A percentile compares a stretch with the other conserved stretches of the same genome.
phyloP scores from a whole-genome alignment of 2,888 invertebrate genomes.

The Pachycephus smyrnensis region DNA sequence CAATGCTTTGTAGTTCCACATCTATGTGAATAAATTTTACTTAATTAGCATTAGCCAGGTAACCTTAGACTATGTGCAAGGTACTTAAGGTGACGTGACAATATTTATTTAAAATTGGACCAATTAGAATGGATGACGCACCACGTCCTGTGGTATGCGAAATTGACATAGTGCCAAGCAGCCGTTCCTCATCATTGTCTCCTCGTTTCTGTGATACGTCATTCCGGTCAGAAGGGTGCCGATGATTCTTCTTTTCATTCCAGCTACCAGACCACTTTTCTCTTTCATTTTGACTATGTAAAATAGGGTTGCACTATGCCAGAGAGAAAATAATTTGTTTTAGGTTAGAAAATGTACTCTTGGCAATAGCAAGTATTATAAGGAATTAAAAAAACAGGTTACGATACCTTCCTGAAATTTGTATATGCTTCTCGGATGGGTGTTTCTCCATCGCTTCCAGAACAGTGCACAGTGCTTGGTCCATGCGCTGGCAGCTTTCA shows the following conservation, averaged over 20 bases:
- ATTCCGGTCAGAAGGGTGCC: conserved; percentile 88
- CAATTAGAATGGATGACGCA: conserved; percentile 66
- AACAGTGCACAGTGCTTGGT: conserved; percentile 82
- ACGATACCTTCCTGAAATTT: conserved; percentile 86
- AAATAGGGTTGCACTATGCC: conserved; percentile 88
- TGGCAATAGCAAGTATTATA: not conserved
- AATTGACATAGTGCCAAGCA: conserved; percentile 95
- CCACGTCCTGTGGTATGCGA: conserved; percentile 94
- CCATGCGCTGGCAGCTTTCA: conserved; percentile 82
- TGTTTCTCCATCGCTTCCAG: conserved; percentile 92
- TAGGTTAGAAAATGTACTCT: conserved; percentile 3
- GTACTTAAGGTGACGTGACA: not conserved
- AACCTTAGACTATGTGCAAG: not conserved
- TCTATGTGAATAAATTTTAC: conserved; percentile 69
- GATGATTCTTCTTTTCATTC: conserved; percentile 83
- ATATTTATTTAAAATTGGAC: not conserved
- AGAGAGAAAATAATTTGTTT: conserved; percentile 18
- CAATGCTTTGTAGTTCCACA: conserved; percentile 90
- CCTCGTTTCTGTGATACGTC: conserved; percentile 86
- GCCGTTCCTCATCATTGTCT: conserved; percentile 96
- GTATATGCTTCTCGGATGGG: conserved; percentile 87
- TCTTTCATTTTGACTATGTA: conserved; percentile 93
- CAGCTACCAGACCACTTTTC: conserved; percentile 78
- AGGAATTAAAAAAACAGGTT: conserved; percentile 4
- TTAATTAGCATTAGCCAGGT: not conserved